A percentile compares a stretch with the other conserved stretches of the same genome.
Evolutionary conservation across 1,140 invertebrate genomes (phyloP).

Genomic region (Drosophila kikkawai): DNA sequence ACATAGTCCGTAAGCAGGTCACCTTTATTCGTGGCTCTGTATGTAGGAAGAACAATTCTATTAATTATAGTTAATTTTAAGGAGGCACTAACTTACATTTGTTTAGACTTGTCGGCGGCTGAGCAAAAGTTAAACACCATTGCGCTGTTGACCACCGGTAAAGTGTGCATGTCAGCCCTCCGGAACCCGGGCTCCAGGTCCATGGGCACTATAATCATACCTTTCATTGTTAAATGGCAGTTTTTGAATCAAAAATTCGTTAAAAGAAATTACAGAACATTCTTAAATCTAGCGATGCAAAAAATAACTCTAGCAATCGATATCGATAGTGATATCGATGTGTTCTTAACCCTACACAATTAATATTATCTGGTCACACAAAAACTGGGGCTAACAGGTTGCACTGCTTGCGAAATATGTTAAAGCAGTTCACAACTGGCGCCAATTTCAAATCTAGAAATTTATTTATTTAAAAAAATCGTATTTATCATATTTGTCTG

Average conservation of each 20-base stretch:
- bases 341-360: too few species aligned
- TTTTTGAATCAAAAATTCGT: not conserved
- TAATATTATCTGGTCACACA: not conserved
- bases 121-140: constrained; percentile 69
- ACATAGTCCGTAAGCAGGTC: constrained; percentile 77
- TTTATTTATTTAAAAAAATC: not conserved
- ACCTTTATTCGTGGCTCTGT: constrained; percentile 45
- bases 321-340: not conserved
- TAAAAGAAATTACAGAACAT: not conserved
- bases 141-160: constrained; percentile 62
- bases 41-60: not conserved
- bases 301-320: constrained; percentile 7
- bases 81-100: constrained; percentile 44
- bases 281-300: not conserved
- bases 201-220: constrained; percentile 75
- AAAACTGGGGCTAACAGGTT: too few species aligned
- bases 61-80: not conserved
- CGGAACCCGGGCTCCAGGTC: constrained; percentile 75
- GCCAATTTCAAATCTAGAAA: not conserved
- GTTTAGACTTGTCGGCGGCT: constrained; percentile 42
- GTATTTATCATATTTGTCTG: not conserved
- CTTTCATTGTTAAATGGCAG: constrained; percentile 34
- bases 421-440: not conserved
- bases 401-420: not conserved
- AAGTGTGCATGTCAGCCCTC: constrained; percentile 69